Conservation (phyloP, 1,140 invertebrate species). For the Sarcophaga bullata region DNA sequence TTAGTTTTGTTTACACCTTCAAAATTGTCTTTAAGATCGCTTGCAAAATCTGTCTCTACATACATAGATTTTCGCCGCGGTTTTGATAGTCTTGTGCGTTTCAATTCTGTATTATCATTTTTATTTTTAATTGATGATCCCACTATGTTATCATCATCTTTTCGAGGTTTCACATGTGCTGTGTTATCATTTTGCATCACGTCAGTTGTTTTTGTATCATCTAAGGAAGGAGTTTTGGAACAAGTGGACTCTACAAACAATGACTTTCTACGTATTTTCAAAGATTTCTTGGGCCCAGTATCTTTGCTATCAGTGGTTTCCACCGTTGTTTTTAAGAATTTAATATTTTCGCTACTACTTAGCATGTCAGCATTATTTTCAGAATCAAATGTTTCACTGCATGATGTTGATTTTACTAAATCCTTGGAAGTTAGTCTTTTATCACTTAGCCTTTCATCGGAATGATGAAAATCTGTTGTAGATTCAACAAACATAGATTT, state of each 20-base stretch:
- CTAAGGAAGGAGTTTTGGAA: too few relatives aligned
- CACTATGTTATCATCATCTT: too few relatives aligned
- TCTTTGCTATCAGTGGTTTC: neutral
- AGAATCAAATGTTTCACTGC: too few relatives aligned
- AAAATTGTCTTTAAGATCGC: neutral
- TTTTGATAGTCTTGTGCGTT: neutral
- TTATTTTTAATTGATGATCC: neutral
- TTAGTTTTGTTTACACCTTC: neutral
- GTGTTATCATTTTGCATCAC: too few relatives aligned
- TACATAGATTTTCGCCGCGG: neutral
- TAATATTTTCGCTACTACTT: too few relatives aligned
- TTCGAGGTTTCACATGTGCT: too few relatives aligned
- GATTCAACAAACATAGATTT: slow-evolving; percentile 12
- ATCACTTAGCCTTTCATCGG: too few relatives aligned
- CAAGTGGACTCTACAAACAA: neutral
- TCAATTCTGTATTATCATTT: neutral
- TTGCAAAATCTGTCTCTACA: neutral
- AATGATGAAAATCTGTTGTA: neutral
- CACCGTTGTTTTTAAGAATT: too few relatives aligned
- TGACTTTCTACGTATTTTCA: neutral
- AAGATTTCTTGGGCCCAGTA: neutral
- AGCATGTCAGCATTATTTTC: too few relatives aligned
- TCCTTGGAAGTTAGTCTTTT: too few relatives aligned
- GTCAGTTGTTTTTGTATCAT: too few relatives aligned
- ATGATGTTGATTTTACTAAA: too few relatives aligned